Base-by-base conservation (phyloP, 2,797 vertebrate species). In the Halcyon chelicuti region DNA sequence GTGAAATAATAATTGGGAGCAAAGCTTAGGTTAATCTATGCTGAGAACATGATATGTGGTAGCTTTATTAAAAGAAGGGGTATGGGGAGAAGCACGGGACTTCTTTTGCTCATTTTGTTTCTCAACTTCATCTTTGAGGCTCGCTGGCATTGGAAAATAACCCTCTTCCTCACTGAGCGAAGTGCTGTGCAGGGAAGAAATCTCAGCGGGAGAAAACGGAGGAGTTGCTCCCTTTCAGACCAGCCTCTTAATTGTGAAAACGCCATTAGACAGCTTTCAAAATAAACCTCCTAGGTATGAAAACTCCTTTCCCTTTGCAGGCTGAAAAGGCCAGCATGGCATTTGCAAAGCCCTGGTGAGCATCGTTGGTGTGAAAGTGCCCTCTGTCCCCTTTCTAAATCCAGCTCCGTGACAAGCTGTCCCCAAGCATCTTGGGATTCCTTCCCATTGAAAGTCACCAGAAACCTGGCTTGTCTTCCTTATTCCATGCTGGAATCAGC, bases 1-100 rank as follows among this genome's bases (percentile, higher is more conserved):
- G 63, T 2, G 61, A 87, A 89, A 86, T 61, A 89, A 91, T 93
- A 96, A 95, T 90, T 94, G 92, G 86, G 92, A 96, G 86, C 92
- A 93, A 96, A 93, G 88, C 89, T 96, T 46, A 85, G 92, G 88
- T 96, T 95, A 96, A 96, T 94, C 86, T 80, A 17, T 0, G 0
- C 57, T 61, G 81, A 85, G 92, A 87, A 94, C 52, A 28, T 10
- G 90, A 55, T 92, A 82, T 89, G 75, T 71, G 33, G 84, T 33
- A 72, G 77, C 86, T 96, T 92, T 96, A 95, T 97, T 95, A 96
- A 92, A 88, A 89, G 86, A 14, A 77, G 18, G 29, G 57, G 35
- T 18, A 22, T 15, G 14, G 7, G 16, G 12, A 44, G 21, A 84
- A n/a, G 58, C 65, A 42, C 0, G 1, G 5, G 25, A 68, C 63